Percentiles rank a stretch among this genome's conserved stretches.
phyloP scores from a whole-genome alignment of 1,140 invertebrate species.

The Galendromus occidentalis region DNA sequence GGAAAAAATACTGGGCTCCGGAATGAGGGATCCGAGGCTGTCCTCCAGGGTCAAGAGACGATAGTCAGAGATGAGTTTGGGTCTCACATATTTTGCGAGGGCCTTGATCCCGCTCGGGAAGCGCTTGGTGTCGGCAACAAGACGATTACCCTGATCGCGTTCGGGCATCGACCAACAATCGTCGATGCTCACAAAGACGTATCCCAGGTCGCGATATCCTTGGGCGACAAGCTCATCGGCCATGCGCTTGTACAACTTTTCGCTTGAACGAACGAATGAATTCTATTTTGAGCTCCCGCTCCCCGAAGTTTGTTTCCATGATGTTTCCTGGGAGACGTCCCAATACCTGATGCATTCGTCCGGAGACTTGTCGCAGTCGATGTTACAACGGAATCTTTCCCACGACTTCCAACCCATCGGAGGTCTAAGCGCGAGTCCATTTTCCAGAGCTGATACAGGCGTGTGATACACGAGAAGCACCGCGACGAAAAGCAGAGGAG shows the following conservation, averaged over 20 bases:
- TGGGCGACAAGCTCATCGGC: slow-evolving; percentile 66
- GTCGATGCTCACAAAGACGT: slow-evolving; percentile 82
- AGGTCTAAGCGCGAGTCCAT: slow-evolving; percentile 26
- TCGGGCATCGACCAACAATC: slow-evolving; percentile 85
- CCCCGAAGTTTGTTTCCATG: too few species aligned
- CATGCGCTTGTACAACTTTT: slow-evolving; percentile 74
- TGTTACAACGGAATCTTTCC: slow-evolving; percentile 30
- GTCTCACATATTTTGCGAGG: slow-evolving; percentile 66
- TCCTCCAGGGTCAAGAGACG: too few species aligned
- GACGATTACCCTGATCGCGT: slow-evolving; percentile 46
- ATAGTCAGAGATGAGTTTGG: slow-evolving; percentile 23
- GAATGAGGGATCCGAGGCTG: too few species aligned
- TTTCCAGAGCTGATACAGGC: slow-evolving; percentile 18
- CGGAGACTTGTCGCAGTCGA: slow-evolving; percentile 25
- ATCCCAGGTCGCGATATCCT: slow-evolving; percentile 72
- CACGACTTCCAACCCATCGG: slow-evolving; percentile 36
- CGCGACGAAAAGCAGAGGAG: too few species aligned
- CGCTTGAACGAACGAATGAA: too few species aligned
- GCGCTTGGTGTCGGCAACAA: slow-evolving; percentile 62
- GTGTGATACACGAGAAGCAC: too few species aligned
- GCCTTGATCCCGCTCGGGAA: slow-evolving; percentile 82
- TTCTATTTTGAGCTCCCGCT: too few species aligned
- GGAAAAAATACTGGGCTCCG: too few species aligned
- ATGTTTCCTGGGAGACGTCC: too few species aligned
- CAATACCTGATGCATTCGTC: slow-evolving; percentile 23